phyloP scores from a whole-genome alignment of 2,888 invertebrate species.

The Acleris sparsana region DNA sequence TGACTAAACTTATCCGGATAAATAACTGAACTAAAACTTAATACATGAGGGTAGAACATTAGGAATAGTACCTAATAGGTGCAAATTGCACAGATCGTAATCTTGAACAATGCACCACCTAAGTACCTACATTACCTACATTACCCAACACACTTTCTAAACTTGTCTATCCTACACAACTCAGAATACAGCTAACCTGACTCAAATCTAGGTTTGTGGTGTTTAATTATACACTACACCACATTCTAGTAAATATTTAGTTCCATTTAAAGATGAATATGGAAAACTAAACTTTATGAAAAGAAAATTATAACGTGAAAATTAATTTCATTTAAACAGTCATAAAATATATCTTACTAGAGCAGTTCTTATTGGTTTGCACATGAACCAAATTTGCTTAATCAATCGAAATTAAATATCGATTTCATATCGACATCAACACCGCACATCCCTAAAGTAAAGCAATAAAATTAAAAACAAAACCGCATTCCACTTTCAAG shows the following conservation, averaged over 20 bases:
- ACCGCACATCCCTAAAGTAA: slow-evolving; percentile 18
- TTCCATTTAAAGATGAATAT: no score
- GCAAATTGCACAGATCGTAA: not conserved
- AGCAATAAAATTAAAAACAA: slow-evolving; percentile 25
- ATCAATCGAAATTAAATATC: slow-evolving; percentile 4
- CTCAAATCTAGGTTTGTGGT: not conserved
- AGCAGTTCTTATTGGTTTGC: no score
- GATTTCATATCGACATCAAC: slow-evolving; percentile 5
- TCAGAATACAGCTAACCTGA: slow-evolving; percentile 5
- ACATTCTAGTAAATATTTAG: not conserved
- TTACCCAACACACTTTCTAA: slow-evolving; percentile 12
- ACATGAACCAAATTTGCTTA: not conserved
- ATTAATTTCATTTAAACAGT: no score
- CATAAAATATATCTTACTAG: no score
- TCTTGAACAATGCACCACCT: slow-evolving; percentile 5
- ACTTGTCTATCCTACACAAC: slow-evolving; percentile 12
- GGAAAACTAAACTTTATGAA: no score
- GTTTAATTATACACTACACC: not conserved
- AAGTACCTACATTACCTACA: no score
- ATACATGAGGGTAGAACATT: no score
- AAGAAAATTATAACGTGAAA: no score
- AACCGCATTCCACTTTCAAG: slow-evolving; percentile 27
- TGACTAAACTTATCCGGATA: no score
- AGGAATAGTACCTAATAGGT: not conserved
- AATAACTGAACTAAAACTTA: no score